These are phyloP conservation scores for Pimpla rufipes DNA, from an alignment of 2,888 invertebrate species.

Conservation along the genomic window DNA sequence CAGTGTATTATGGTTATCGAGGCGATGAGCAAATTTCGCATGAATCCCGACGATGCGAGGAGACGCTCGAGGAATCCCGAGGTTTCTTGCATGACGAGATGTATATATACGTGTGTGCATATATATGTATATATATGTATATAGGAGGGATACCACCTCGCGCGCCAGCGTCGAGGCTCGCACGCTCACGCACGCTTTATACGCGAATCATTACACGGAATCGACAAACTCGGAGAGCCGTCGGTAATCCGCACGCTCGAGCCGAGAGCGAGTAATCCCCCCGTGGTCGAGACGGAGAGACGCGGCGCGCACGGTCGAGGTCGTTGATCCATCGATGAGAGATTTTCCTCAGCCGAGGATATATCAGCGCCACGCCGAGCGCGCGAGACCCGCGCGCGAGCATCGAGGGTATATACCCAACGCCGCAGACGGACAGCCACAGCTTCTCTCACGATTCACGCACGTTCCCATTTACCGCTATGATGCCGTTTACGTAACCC, in stretches of 20 bases:
- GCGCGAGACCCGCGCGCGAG: constrained; percentile 61
- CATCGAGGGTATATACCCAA: constrained; percentile 60
- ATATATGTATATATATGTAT: constrained; percentile 11
- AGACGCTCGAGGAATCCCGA: constrained; percentile 64
- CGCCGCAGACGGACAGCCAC: constrained; percentile 46
- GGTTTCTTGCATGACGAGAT: constrained; percentile 63
- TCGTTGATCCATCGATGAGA: constrained; percentile 81
- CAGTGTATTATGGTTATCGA: constrained; percentile 54
- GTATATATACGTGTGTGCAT: constrained; percentile 15
- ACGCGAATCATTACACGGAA: constrained; percentile 70
- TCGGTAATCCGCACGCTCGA: constrained; percentile 70
- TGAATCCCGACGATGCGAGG: constrained; percentile 62
- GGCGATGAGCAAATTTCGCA: constrained; percentile 67
- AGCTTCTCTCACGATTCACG: constrained; percentile 56
- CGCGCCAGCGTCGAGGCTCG: constrained; percentile 25
- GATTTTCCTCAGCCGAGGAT: constrained; percentile 74
- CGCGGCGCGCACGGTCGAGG: constrained; percentile 75
- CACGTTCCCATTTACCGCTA: constrained; percentile 60
- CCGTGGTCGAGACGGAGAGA: constrained; percentile 67
- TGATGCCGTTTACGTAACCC: constrained; percentile 48
- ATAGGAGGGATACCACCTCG: neutral
- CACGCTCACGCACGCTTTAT: constrained; percentile 68
- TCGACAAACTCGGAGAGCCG: constrained; percentile 72
- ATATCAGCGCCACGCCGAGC: constrained; percentile 53
- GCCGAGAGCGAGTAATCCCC: constrained; percentile 65